Conservation (phyloP, 2,113 vertebrate species). For the Galemys pyrenaicus region DNA sequence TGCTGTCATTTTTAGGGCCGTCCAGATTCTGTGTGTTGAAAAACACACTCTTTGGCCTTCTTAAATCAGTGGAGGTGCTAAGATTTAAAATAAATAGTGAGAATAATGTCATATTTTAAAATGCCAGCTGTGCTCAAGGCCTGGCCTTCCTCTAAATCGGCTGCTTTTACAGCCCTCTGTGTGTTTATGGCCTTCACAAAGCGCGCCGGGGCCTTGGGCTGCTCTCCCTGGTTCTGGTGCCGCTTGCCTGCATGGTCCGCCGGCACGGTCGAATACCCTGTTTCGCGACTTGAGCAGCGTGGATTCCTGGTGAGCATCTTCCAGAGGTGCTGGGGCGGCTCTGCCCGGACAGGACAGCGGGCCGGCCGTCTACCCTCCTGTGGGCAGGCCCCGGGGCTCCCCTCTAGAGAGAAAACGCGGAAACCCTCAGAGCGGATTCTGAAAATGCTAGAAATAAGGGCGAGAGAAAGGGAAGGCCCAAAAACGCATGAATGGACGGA, state of each 20-base stretch:
- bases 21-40: background rate
- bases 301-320: background rate
- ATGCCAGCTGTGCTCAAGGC: conserved; percentile 55
- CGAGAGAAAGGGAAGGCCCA: too few relatives aligned
- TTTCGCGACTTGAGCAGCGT: background rate
- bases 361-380: too few relatives aligned
- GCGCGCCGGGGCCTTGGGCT: background rate
- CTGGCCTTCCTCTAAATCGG: conserved; percentile 23
- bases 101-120: conserved; percentile 68
- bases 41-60: conserved; percentile 50
- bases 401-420: too few relatives aligned
- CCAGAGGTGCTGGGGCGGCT: background rate
- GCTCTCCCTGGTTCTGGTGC: background rate
- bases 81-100: conserved; percentile 70
- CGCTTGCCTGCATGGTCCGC: too few relatives aligned
- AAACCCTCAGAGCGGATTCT: too few relatives aligned
- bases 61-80: conserved; percentile 48
- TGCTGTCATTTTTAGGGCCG: background rate
- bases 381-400: too few relatives aligned
- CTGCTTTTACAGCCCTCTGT: background rate
- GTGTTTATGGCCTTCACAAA: background rate
- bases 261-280: too few relatives aligned
- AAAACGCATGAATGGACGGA: too few relatives aligned
- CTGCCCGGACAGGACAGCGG: too few relatives aligned
- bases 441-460: too few relatives aligned